Evolutionary conservation across 1,140 invertebrate genomes (phyloP), one percentile per base, ranked within the genome.

Genomic region (Archivesica marissinica): DNA sequence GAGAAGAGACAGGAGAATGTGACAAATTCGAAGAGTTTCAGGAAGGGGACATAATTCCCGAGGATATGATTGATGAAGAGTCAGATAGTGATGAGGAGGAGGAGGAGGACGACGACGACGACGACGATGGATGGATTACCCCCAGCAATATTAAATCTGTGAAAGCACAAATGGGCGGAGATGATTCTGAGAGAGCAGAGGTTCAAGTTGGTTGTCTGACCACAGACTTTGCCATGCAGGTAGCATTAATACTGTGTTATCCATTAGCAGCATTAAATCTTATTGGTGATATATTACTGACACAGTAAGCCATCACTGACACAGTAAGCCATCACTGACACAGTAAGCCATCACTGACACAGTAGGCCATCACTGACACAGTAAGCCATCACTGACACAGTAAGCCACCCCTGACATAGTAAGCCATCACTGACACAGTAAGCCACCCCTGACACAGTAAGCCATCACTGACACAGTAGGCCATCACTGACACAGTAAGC

Each of bases 211-310:
- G 97, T 0, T 99, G 98, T 93, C 96, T 99, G 77, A 99, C 98
- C 25, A 97, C 97, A 70, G 99, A 99, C 94, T 99, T 98, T 96
- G 97, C 98, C 0, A 97, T 99, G 95, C 98, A 96, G 94, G 95
- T 96, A 92, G 13, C 7, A 17, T 7, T 13, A 47, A 47, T 47
- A 11, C 20, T 47, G 44, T n/a, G n/a, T n/a, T n/a, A n/a, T n/a
- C n/a, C n/a, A n/a, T n/a, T n/a, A n/a, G n/a, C n/a, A n/a, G n/a
- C n/a, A n/a, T n/a, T n/a, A n/a, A n/a, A n/a, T n/a, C n/a, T n/a
- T n/a, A n/a, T n/a, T n/a, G n/a, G n/a, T n/a, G n/a, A n/a, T n/a
- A n/a, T n/a, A n/a, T n/a, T n/a, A n/a, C n/a, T n/a, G n/a, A n/a
- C n/a, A n/a, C n/a, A n/a, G n/a, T n/a, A n/a, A n/a, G n/a, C n/a